These are phyloP conservation scores for Agapornis roseicollis DNA, from an alignment of 2,113 vertebrate genomes.

Conservation along the genomic window DNA sequence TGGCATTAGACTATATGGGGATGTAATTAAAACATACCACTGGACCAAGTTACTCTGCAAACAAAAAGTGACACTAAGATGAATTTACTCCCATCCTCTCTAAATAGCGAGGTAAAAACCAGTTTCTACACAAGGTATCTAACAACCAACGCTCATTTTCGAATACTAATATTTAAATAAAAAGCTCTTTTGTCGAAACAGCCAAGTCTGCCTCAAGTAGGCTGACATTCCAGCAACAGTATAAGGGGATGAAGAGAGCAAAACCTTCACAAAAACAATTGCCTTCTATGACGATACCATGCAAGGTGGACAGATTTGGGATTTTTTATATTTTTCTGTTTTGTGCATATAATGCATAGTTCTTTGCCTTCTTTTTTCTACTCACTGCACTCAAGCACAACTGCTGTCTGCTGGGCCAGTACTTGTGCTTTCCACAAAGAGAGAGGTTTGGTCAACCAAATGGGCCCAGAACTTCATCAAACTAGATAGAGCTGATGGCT, in stretches of 20 bases:
- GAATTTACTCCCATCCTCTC: neutral
- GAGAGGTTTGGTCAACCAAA: slow-evolving; percentile 37
- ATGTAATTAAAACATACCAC: neutral
- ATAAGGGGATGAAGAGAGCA: neutral
- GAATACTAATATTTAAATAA: neutral
- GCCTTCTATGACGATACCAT: neutral
- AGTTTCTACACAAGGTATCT: neutral
- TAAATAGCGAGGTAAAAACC: accelerated
- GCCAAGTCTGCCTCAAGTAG: neutral
- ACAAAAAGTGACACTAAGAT: neutral
- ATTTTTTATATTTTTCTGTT: neutral
- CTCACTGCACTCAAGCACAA: neutral
- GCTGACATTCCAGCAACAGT: slow-evolving; percentile 11
- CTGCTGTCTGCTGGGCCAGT: neutral
- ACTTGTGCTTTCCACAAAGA: neutral
- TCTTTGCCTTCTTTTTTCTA: neutral
- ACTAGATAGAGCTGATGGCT: slow-evolving; percentile 30
- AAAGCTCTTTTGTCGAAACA: slow-evolving; percentile 3
- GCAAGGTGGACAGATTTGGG: neutral
- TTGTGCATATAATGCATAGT: neutral
- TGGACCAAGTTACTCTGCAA: neutral
- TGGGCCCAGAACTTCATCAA: slow-evolving; percentile 30
- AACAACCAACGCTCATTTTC: neutral
- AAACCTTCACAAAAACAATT: slow-evolving; percentile 44
- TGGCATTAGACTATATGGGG: neutral